These are phyloP conservation scores for Biston betularia DNA, from an alignment of 2,888 invertebrate species.

Conservation along the genomic window DNA sequence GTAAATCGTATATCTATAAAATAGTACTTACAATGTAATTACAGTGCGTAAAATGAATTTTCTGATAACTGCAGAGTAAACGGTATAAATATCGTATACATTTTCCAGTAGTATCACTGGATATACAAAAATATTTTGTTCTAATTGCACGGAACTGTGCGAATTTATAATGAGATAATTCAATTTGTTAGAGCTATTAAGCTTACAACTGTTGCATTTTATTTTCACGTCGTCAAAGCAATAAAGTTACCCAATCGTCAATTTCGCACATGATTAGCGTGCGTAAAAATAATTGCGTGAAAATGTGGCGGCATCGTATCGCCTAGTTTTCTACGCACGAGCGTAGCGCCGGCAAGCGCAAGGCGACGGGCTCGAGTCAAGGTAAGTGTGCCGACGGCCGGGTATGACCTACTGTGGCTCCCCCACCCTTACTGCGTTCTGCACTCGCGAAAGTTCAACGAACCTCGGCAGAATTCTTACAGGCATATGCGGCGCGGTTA, in stretches of 20 bases:
- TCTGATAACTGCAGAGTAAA: slow-evolving; percentile 52
- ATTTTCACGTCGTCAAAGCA: slow-evolving; percentile 16
- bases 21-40: slow-evolving; percentile 16
- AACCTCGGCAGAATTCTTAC: slow-evolving; percentile 84
- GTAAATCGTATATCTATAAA: slow-evolving; percentile 1
- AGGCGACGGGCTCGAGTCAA: slow-evolving; percentile 72
- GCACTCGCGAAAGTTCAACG: slow-evolving; percentile 85
- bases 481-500: slow-evolving; percentile 81
- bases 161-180: background rate
- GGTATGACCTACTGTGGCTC: slow-evolving; percentile 82
- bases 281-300: slow-evolving; percentile 41
- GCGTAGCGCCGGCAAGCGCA: slow-evolving; percentile 53
- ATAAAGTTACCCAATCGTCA: slow-evolving; percentile 35
- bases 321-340: slow-evolving; percentile 76
- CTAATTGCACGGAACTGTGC: background rate
- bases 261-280: slow-evolving; percentile 38
- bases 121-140: no score
- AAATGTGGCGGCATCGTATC: slow-evolving; percentile 52
- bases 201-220: background rate
- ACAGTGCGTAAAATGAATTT: slow-evolving; percentile 48
- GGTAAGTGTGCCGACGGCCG: slow-evolving; percentile 86
- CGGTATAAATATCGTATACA: slow-evolving; percentile 52
- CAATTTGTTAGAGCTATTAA: background rate
- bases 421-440: slow-evolving; percentile 79
- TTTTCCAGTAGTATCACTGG: slow-evolving; percentile 36